Evolutionary conservation across 2,113 vertebrate species (phyloP), one percentile per base, ranked within the genome.

Genomic region (Oreochromis tanganicae): DNA sequence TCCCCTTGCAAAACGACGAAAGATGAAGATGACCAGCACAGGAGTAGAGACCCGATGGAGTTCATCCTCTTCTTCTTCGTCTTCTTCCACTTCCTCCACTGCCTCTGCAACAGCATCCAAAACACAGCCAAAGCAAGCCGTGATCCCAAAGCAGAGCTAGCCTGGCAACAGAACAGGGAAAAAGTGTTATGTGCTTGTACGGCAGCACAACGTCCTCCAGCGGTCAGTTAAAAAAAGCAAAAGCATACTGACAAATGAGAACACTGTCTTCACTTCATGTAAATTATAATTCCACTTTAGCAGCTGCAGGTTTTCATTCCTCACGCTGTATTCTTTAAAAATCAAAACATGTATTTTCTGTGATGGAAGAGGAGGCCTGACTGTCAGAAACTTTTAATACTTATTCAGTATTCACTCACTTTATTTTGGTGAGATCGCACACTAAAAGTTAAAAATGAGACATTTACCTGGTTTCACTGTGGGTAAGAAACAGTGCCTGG

Each of bases 11-110:
- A 98, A 98, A 84, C 95, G 98, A 1, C 96, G 97, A 12, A 98
- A 98, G 93, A 94, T 97, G 27, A 98, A 98, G 93, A 97, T 98
- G 96, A 97, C 97, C 1, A 98, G 97, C 80, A 97, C 97, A 0
- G 96, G 97, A 1, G 95, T 97, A 9, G 97, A 98, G 91, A 96
- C 96, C 1, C 95, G 97, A 2, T 97, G 97, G 48, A 97, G 96
- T 80, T 97, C 97, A 6, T 97, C 96, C 17, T 97, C 97, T 2
- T 97, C 97, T 4, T 97, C 96, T 1, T 97, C 96, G 2, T 97
- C 97, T 2, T 97, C 97, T 3, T 97, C 97, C 38, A 96, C 96
- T 1, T 96, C 96, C 68, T 94, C 95, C 10, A 89, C 94, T 46
- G 93, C 92, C 46, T 89, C 95, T 36, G 93, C 92, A 13, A 79